Base-by-base conservation (phyloP, 1,140 invertebrate genomes). In the Sitodiplosis mosellana region DNA sequence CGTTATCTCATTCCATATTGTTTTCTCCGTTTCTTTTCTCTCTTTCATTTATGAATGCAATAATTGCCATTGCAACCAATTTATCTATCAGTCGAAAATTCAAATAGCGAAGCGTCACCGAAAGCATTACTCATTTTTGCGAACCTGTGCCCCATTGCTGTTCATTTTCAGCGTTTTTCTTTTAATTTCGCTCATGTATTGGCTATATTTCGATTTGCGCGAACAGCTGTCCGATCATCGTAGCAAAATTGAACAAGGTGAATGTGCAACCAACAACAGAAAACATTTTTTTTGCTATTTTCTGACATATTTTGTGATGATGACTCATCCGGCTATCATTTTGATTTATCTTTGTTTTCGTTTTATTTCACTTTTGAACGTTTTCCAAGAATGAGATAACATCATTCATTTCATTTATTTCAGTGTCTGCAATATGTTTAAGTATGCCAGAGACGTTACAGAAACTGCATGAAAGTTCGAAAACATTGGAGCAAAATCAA, bases 381-480 rank as follows among this genome's bases (percentile, higher is more conserved):
- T 4, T 42, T 19, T 42, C 6, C 14, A 34, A 34, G 14, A 34
- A 8, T 7, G 7, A 8, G 7, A 7, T 8, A 34, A 38, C 15
- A 12, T n/a, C 15, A n/a, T 38, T 38, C 12, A 5, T 38, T 38
- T 43, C 11, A 12, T 18, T 43, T n/a, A n/a, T n/a, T 27, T 22
- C 22, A 78, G 75, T 75, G 27, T 72, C 72, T 47, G 71, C 69
- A 14, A 72, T 70, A 38, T 77, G 64, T 56, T 71, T 74, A 61
- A 71, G 69, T 45, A 66, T 77, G 51, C 73, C 74, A 12, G 74
- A 76, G 49, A 69, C 69, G 15, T 53, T 78, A 18, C 75, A 77
- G 51, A 70, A 75, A 54, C 76, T 70, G 55, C 74, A 77, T 52
- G 72, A 73, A n/a, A 56, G 74, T 12, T 71, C 72, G 19, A 71